A percentile compares a stretch with the other conserved stretches of the same genome.
Evolutionary conservation across 1,140 invertebrate genomes (phyloP).

Genomic region (roundworm (Caenorhabditis elegans)): WBcel235 BX284606.5:13719001-13719500

Average conservation of each 20-base stretch:
- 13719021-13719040: not conserved
- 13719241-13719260: conserved; percentile 4
- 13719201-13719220: conserved; percentile 1
- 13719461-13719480: no score
- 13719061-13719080: not conserved
- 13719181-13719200: no score
- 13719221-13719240: not conserved
- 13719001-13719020: not conserved
- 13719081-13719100: not conserved
- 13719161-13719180: no score
- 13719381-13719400: no score
- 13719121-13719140: not conserved
- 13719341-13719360: no score
- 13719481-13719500: no score
- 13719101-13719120: not conserved
- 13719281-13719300: not conserved
- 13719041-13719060: not conserved
- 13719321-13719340: not conserved
- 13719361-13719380: no score
- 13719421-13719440: no score
- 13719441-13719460: no score
- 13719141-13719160: not conserved
- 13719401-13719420: no score
- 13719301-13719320: not conserved
- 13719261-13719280: conserved; percentile 13